Percentiles rank a stretch among this genome's conserved stretches.
phyloP scores from a whole-genome alignment of 1,140 invertebrate species.

The Drosophila grimshawi region DNA sequence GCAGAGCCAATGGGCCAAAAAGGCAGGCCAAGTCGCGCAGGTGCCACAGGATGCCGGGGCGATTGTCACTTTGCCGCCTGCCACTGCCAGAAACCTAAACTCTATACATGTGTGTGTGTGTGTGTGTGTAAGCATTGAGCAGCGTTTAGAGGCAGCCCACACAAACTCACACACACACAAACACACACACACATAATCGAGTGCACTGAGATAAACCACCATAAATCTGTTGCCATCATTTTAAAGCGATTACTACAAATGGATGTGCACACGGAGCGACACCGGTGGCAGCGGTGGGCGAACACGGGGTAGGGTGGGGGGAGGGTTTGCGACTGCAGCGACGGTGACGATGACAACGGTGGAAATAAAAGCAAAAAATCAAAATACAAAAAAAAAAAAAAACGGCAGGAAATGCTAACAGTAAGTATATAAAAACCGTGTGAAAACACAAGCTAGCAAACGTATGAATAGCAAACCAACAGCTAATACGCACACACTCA shows the following conservation, averaged over 20 bases:
- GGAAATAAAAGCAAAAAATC: conserved; percentile 26
- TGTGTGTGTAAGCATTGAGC: conserved; percentile 37
- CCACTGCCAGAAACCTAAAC: conserved; percentile 20
- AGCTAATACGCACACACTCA: background rate
- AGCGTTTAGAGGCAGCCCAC: conserved; percentile 30
- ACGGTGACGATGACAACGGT: conserved; percentile 53
- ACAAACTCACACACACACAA: conserved; percentile 19
- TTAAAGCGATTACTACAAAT: conserved; percentile 84
- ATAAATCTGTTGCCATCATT: conserved; percentile 84
- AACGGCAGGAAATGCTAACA: conserved; percentile 29
- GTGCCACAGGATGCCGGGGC: conserved; percentile 41
- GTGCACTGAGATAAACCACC: conserved; percentile 82
- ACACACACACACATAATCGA: conserved; percentile 45
- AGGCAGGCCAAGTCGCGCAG: conserved; percentile 38
- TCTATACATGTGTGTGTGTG: conserved; percentile 11
- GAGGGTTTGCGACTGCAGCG: background rate
- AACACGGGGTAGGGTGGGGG: background rate
- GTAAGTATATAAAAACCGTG: conserved; percentile 63
- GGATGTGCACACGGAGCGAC: conserved; percentile 74
- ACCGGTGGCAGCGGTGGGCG: background rate
- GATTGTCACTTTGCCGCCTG: conserved; percentile 71
- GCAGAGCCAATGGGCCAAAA: conserved; percentile 37
- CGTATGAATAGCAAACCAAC: conserved; percentile 67
- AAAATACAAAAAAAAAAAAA: conserved; percentile 14
- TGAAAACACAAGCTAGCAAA: conserved; percentile 60